phyloP scores from a whole-genome alignment of 2,113 vertebrate genomes.

The Aegotheles bennettii region DNA sequence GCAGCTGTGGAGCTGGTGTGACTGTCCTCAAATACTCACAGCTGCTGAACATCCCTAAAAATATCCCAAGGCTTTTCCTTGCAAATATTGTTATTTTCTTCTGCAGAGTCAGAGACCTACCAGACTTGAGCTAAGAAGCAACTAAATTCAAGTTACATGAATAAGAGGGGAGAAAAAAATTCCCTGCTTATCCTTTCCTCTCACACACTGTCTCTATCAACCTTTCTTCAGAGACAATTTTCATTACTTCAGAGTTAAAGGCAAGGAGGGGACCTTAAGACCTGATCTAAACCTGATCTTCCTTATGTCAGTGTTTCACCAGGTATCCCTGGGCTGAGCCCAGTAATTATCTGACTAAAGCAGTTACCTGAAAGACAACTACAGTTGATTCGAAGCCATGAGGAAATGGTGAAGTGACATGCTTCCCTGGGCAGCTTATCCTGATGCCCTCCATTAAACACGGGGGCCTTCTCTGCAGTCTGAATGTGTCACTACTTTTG shows the following conservation, averaged over 20 bases:
- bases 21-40: not conserved
- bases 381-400: not conserved
- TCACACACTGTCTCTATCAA: not conserved
- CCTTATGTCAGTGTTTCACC: not conserved
- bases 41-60: not conserved
- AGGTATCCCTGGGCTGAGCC: not conserved
- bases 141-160: not conserved
- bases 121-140: not conserved
- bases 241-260: not conserved
- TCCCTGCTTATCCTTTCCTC: not conserved
- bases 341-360: not conserved
- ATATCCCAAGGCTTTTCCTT: not conserved
- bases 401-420: not conserved
- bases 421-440: not conserved
- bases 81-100: not conserved
- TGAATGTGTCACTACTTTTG: not conserved
- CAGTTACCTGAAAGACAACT: not conserved
- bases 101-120: not conserved
- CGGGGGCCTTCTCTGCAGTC: not conserved
- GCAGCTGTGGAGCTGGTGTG: not conserved
- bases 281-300: not conserved
- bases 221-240: not conserved
- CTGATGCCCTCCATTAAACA: not conserved
- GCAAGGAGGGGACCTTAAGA: not conserved
- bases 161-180: not conserved